Conservation (phyloP, 2,888 invertebrate genomes). For the Phasia obesa region DNA sequence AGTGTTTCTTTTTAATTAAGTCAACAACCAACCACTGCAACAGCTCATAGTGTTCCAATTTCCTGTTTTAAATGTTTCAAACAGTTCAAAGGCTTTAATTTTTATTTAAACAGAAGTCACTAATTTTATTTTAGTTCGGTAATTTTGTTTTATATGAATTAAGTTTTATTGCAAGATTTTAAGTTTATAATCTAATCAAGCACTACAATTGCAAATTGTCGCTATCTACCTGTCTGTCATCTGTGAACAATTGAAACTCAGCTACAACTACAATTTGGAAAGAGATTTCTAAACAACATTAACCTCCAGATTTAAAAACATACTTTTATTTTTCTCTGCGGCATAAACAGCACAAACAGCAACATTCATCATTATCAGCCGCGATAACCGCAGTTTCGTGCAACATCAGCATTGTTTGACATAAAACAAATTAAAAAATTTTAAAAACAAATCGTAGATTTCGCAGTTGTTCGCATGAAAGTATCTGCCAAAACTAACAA, state of each 20-base stretch:
- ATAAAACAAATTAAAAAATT: slow-evolving; percentile 35
- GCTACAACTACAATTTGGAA: slow-evolving; percentile 9
- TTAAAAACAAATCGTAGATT: slow-evolving; percentile 25
- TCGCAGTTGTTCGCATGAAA: slow-evolving; percentile 26
- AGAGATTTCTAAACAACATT: slow-evolving; percentile 9
- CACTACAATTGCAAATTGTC: slow-evolving; percentile 1
- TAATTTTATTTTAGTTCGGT: not conserved
- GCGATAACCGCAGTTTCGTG: slow-evolving; percentile 3
- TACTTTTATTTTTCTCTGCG: slow-evolving; percentile 14
- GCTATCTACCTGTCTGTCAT: slow-evolving; percentile 8
- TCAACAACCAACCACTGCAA: not conserved
- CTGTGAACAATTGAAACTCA: slow-evolving; percentile 28
- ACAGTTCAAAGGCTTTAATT: slow-evolving; percentile 20
- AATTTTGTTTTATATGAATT: not conserved
- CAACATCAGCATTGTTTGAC: slow-evolving; percentile 27
- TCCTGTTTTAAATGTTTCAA: slow-evolving; percentile 29
- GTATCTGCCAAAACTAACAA: slow-evolving; percentile 1
- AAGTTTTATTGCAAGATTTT: not conserved
- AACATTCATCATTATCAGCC: not conserved
- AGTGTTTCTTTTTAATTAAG: slow-evolving; percentile 11
- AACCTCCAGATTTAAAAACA: slow-evolving; percentile 16
- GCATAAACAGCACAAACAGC: slow-evolving; percentile 1
- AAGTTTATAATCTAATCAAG: not conserved
- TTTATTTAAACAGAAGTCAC: not conserved
- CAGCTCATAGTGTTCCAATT: slow-evolving; percentile 15